Evolutionary conservation across 2,888 invertebrate genomes (phyloP).

Genomic region (Pristionchus maxplancki): DNA sequence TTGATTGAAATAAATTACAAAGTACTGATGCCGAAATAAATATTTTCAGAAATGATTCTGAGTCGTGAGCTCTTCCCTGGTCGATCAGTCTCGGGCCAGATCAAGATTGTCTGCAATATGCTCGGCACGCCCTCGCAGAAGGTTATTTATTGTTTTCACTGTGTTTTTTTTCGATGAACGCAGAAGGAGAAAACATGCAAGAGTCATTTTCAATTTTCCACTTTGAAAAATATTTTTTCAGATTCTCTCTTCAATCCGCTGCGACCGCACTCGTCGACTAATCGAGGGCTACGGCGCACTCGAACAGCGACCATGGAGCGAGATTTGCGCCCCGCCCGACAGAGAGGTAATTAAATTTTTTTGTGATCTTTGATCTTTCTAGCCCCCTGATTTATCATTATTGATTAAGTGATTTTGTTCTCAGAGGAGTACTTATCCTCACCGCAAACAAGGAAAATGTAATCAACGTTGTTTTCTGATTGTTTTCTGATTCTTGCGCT

Average conservation of each 20-base stretch:
- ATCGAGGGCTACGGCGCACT: constrained; percentile 65
- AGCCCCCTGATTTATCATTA: no score
- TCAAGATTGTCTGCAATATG: constrained; percentile 69
- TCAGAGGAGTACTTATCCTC: no score
- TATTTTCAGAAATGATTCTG: constrained; percentile 69
- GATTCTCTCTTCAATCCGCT: constrained; percentile 69
- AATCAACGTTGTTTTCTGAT: no score
- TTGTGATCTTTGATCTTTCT: not conserved
- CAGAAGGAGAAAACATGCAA: not conserved
- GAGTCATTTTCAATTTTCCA: not conserved
- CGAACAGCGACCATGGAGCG: constrained; percentile 61
- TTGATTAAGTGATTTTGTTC: no score
- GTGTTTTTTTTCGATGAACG: not conserved
- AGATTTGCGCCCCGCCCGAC: constrained; percentile 59
- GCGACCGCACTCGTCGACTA: constrained; percentile 70
- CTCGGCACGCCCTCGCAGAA: constrained; percentile 71
- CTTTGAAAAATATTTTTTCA: constrained; percentile 52
- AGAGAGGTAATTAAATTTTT: constrained; percentile 31
- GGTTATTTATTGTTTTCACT: constrained; percentile 56
- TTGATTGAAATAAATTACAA: no score
- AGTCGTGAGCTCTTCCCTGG: constrained; percentile 71
- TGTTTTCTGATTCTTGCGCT: no score
- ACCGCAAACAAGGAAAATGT: no score
- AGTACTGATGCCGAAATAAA: not conserved
- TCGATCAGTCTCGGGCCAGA: constrained; percentile 72